Base-by-base conservation (phyloP, 2,888 invertebrate species). In the Epistrophella euchroma region DNA sequence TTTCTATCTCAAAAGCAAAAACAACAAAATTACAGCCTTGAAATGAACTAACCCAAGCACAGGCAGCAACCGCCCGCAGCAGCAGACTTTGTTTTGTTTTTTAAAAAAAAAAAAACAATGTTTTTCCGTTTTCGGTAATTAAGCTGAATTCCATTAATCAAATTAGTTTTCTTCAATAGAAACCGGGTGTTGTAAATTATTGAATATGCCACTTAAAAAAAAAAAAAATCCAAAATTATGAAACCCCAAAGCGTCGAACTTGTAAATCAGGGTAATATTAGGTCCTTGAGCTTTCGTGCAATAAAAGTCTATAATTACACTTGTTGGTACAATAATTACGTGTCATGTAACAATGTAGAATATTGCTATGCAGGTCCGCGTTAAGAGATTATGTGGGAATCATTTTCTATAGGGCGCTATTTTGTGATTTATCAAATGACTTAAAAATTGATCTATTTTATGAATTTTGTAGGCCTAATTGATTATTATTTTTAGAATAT, bases 141-240 rank as follows among this genome's bases (percentile, higher is more conserved):
- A 77, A 60, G 45, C 52, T 60, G 22, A 22, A 66, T 68, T 77
- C 66, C 77, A 82, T 82, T 82, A 82, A 77, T 82, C 82, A 77
- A 82, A 82, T 82, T 77, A 72, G 58, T 66, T 72, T 72, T 58
- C 66, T 25, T 43, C 40, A 35, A 19, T 19, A 47, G 32, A 56
- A 19, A 22, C 66, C n/a, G 71, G 64, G 64, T 72, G 22, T 56
- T 45, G 40, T 77, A 77, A 77, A 77, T 82, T 82, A 82, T 66
- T 82, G 58, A 82, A 45, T 71, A 62, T 32, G 56, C 19, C 70
- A 64, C 56, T 64, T 52, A 70, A 19, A 62, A 4, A 43, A 62
- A 4, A 43, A 28, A 28, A 25, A n/a, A 50, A 4, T 15, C 25
- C 15, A 10, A 64, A 25, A 32, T 45, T 35, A 35, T 47, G 11